Evolutionary conservation across 2,888 invertebrate species (phyloP), one percentile per base, ranked within the genome.

Genomic region (Eupelmus urozonus): DNA sequence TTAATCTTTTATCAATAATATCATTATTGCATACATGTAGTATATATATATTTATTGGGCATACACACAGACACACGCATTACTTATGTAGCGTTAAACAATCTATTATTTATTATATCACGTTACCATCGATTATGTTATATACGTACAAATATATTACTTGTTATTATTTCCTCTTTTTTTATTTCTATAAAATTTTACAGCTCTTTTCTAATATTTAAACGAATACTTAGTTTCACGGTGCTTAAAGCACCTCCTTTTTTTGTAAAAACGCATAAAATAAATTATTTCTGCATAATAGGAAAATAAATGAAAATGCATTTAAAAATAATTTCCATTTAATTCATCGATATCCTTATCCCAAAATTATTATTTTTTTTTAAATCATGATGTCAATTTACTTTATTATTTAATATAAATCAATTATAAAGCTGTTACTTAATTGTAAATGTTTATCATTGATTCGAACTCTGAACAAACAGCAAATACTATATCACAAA

Each of bases 121-220:
- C 85, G 88, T 88, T 88, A 88, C 87, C 88, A 88, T 88, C 84
- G 85, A 85, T 85, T 86, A 84, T 85, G 85, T 86, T 87, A 86
- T 87, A 71, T 72, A 78, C 76, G 74, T 81, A 79, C 74, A 81
- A 81, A 86, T 86, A 84, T 85, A 86, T 87, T 87, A 87, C 87
- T 87, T 88, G 87, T 88, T 88, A 84, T 87, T 60, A 77, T 72
- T 77, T 66, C 72, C 25, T 53, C 85, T 88, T 85, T 81, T 82
- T 84, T 82, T 83, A 82, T 82, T 84, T 80, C 83, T 85, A 60
- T 53, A 23, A 29, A 34, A 34, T 65, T 72, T 66, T 53, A 66
- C 66, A 29, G 66, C 49, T 66, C 67, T 53, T 55, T 40, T 67
- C 51, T 65, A 70, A 65, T 62, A 59, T 53, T 75, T 66, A 51